phyloP scores from a whole-genome alignment of 2,797 vertebrate species.

The Hozukius guyotensis region DNA sequence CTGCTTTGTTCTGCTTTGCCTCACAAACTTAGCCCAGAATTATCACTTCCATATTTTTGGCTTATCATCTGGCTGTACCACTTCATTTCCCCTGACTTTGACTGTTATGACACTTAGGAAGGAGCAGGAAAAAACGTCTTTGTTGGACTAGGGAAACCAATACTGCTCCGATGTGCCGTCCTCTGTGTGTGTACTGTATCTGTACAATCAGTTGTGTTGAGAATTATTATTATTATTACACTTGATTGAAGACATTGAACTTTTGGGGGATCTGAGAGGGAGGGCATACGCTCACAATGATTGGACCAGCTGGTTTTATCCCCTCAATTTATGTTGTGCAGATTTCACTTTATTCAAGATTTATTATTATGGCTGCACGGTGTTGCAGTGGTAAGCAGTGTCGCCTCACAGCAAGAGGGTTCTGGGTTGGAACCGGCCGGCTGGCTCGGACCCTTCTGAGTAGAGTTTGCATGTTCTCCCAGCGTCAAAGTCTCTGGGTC shows the following conservation, averaged over 20 bases:
- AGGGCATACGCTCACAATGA: neutral
- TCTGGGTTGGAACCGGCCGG: neutral
- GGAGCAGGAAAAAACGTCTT: neutral
- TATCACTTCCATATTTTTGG: neutral
- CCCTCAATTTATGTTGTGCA: neutral
- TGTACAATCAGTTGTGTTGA: neutral
- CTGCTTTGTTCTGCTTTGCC: neutral
- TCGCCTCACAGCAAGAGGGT: neutral
- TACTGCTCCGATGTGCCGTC: neutral
- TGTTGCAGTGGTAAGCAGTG: neutral
- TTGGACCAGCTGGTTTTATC: neutral
- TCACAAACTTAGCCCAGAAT: neutral
- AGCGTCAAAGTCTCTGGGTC: neutral
- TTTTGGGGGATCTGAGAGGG: neutral
- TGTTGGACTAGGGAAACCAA: neutral
- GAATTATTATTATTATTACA: conserved; percentile 4
- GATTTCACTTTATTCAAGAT: neutral
- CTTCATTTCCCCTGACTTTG: conserved; percentile 9
- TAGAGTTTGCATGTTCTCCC: neutral
- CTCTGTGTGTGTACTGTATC: neutral
- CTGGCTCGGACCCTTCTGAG: neutral
- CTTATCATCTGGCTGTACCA: neutral
- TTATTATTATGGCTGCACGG: neutral
- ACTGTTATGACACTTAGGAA: conserved; percentile 37
- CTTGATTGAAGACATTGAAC: neutral